These are phyloP conservation scores for Myrmophylax atrothorax DNA, from an alignment of 2,113 vertebrate genomes.

Conservation along the genomic window DNA sequence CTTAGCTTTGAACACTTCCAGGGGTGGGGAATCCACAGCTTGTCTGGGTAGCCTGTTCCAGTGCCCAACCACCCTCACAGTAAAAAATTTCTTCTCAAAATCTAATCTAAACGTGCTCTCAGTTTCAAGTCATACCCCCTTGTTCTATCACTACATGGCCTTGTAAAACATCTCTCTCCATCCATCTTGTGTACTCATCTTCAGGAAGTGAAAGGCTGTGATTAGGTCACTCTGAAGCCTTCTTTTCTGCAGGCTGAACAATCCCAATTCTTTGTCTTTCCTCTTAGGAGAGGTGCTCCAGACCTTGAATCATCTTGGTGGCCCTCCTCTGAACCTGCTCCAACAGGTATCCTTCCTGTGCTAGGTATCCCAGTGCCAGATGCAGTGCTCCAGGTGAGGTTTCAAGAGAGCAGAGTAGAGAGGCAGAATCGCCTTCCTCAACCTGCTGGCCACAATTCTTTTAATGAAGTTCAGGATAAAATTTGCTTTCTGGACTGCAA, in stretches of 20 bases:
- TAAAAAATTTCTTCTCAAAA: neutral
- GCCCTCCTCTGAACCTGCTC: neutral
- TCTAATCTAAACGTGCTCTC: neutral
- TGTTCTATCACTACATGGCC: neutral
- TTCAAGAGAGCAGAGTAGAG: neutral
- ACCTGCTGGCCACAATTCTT: rapidly evolving
- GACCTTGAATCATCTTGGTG: neutral
- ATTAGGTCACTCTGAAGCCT: neutral
- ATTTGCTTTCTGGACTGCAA: neutral
- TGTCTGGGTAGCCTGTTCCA: neutral
- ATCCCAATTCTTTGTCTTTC: neutral
- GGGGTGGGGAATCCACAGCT: neutral
- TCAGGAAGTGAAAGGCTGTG: neutral
- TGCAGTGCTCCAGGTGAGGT: neutral
- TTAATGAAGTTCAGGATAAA: neutral
- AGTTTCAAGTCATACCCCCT: neutral
- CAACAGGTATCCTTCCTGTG: neutral
- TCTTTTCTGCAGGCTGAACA: neutral
- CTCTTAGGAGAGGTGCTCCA: neutral
- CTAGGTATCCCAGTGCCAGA: neutral
- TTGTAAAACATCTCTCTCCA: neutral
- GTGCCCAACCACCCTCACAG: neutral
- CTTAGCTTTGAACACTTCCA: neutral
- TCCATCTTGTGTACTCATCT: neutral
- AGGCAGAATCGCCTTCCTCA: rapidly evolving